Conservation (phyloP, 2,888 invertebrate species). For the Himalopsyche anomala region DNA sequence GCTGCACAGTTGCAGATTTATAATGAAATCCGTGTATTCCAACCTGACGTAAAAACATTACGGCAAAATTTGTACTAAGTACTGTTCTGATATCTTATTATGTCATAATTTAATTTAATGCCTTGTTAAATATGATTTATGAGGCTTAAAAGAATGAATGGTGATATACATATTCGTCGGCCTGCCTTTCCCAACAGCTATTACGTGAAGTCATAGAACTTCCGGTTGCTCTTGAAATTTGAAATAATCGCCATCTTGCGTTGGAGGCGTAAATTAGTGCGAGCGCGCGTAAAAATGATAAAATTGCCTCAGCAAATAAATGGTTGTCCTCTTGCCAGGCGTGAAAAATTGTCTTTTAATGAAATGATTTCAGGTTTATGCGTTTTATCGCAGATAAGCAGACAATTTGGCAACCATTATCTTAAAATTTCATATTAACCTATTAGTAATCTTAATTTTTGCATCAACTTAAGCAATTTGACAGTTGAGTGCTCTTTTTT, state of each 20-base stretch:
- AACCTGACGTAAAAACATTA: too few species aligned
- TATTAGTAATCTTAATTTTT: background rate
- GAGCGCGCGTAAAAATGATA: slow-evolving; percentile 15
- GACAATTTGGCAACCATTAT: background rate
- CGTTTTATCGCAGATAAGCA: background rate
- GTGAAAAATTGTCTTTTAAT: slow-evolving; percentile 11
- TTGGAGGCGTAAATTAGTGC: slow-evolving; percentile 14
- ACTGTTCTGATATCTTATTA: too few species aligned
- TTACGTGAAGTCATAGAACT: background rate
- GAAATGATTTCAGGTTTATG: slow-evolving; percentile 1
- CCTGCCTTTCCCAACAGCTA: too few species aligned
- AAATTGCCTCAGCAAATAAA: slow-evolving; percentile 2
- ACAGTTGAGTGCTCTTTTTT: background rate
- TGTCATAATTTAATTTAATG: too few species aligned
- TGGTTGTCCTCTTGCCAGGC: background rate
- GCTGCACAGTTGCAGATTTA: too few species aligned
- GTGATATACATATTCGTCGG: too few species aligned
- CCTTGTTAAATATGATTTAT: too few species aligned
- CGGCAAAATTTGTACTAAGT: too few species aligned
- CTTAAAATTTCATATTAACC: background rate
- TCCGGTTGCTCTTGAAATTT: slow-evolving; percentile 30
- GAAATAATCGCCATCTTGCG: slow-evolving; percentile 16
- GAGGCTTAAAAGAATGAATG: too few species aligned
- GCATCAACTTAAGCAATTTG: background rate
- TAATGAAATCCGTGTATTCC: too few species aligned